Evolutionary conservation across 2,888 invertebrate species (phyloP).

Genomic region (Leptothorax acervorum): DNA sequence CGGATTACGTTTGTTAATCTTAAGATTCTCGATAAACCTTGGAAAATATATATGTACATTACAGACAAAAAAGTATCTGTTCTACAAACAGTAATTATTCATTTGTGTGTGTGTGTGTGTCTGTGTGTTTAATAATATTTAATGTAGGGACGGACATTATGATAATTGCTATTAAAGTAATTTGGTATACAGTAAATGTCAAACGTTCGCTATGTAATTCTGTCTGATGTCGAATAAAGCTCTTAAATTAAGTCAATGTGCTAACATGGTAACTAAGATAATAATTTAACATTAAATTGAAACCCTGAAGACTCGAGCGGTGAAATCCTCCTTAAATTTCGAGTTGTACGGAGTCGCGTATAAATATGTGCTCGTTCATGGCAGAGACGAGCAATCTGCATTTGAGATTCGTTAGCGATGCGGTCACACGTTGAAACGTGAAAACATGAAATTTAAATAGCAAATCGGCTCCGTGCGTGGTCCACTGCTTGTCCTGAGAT

Average conservation of each 20-base stretch:
- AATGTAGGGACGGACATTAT: not conserved
- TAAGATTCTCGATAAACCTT: no score
- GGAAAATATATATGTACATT: no score
- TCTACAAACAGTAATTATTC: no score
- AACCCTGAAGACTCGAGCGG: not conserved
- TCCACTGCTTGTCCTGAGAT: not conserved
- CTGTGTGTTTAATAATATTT: constrained; percentile 2
- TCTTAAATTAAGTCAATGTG: not conserved
- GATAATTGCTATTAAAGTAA: not conserved
- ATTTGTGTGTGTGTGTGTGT: not conserved
- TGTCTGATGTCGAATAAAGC: not conserved
- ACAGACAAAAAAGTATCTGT: no score
- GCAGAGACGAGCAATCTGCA: constrained; percentile 56
- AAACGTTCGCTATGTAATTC: not conserved
- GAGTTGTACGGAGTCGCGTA: not conserved
- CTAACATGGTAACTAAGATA: not conserved
- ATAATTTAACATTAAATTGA: constrained; percentile 17
- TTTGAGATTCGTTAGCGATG: constrained; percentile 60
- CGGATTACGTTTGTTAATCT: no score
- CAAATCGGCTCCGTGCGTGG: not conserved
- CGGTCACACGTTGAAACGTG: constrained; percentile 35
- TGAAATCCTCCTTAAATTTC: constrained; percentile 55
- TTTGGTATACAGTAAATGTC: not conserved
- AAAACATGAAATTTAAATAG: constrained; percentile 72
- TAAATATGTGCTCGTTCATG: constrained; percentile 14